Base-by-base conservation (phyloP, 2,797 vertebrate genomes). In the Phoxinus dragarum region DNA sequence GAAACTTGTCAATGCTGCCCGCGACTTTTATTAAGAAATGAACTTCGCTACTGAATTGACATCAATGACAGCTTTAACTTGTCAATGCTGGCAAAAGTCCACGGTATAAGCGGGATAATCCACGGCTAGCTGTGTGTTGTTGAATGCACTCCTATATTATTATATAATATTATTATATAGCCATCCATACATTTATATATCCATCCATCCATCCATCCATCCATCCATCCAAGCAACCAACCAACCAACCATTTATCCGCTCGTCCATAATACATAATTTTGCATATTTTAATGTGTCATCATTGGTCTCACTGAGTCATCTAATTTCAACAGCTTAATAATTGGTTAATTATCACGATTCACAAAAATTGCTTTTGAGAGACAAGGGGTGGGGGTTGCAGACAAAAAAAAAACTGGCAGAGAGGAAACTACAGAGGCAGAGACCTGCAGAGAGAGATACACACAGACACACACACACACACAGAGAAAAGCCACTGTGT, bases 401-500 rank as follows among this genome's bases (percentile, higher is more conserved):
- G n/a, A n/a, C n/a, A 67, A 27, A 49, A 69, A 47, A 19, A 27
- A 19, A 16, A 66, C 2, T 23, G 36, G 31, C 68, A 84, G 73
- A 54, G 27, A 69, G 40, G 42, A 80, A 85, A 80, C 6, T 61
- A 79, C 8, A 85, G 84, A 56, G 76, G 54, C 52, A 36, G 40
- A 64, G 72, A 84, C 66, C 75, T 79, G 52, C 12, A 78, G 66
- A 78, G 67, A 27, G 27, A n/a, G 34, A 79, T 84, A 88, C 88
- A 73, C 2, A 73, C 44, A 66, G 14, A 86, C 12, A 75, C 14
- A 72, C 11, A 84, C 17, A 71, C n/a, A n/a, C n/a, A n/a, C n/a
- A n/a, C n/a, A n/a, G 81, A 2, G 66, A 84, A 93, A 93, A 91
- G 85, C 69, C 87, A 88, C 82, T 44, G 66, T 86, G 88, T 86